Conservation (phyloP, 1,140 invertebrate genomes). For the Drosophila lini region DNA sequence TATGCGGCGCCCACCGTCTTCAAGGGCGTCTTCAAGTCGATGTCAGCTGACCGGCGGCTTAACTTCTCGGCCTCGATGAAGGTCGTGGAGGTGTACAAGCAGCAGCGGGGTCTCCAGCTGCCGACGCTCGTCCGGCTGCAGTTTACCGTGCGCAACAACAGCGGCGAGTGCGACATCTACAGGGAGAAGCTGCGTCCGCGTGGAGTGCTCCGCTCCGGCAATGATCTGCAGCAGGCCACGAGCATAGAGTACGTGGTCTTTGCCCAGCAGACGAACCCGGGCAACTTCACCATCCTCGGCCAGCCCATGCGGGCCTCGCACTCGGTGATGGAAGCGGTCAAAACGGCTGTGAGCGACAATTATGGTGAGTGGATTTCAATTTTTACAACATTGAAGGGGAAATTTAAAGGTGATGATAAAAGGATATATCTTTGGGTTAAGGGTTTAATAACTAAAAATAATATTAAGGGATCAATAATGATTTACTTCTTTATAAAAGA, state of each 20-base stretch:
- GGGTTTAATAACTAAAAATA: too few relatives aligned
- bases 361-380: constrained; percentile 85
- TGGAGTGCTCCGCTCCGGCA: constrained; percentile 85
- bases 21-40: constrained; percentile 88
- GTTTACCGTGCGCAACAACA: constrained; percentile 73
- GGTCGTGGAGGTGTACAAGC: constrained; percentile 87
- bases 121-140: constrained; percentile 78
- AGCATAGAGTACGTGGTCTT: constrained; percentile 88
- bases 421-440: too few relatives aligned
- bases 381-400: not conserved
- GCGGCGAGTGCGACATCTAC: constrained; percentile 84
- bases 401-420: not conserved
- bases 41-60: constrained; percentile 86
- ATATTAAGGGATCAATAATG: too few relatives aligned
- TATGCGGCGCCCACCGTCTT: constrained; percentile 87
- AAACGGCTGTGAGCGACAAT: constrained; percentile 85
- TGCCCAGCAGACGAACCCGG: constrained; percentile 87
- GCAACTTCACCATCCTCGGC: constrained; percentile 88
- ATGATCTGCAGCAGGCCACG: constrained; percentile 87
- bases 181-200: constrained; percentile 69
- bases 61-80: constrained; percentile 89
- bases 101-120: constrained; percentile 85
- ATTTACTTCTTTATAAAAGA: too few relatives aligned
- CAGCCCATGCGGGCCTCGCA: constrained; percentile 87
- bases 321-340: constrained; percentile 85